These are phyloP conservation scores for Trichogramma pretiosum DNA, from an alignment of 1,140 invertebrate genomes.

Conservation along the genomic window DNA sequence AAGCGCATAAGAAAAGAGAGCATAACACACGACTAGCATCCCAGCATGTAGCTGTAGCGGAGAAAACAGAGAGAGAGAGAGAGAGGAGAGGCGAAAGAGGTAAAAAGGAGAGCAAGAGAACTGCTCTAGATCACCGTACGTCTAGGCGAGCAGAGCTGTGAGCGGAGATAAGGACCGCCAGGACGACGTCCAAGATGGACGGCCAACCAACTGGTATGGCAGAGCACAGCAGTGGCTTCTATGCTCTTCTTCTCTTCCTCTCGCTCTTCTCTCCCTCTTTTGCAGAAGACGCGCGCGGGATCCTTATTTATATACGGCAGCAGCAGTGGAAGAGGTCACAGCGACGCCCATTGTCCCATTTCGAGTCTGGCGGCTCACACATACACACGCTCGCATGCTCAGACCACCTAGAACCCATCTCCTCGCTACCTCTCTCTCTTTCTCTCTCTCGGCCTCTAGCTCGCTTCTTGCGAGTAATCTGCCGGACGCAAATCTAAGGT, in stretches of 20 bases:
- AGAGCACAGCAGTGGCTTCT: constrained; percentile 8
- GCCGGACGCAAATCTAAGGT: constrained; percentile 47
- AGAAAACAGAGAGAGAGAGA: too few species aligned
- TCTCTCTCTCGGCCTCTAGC: too few species aligned
- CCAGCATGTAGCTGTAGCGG: too few species aligned
- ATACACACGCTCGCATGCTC: too few species aligned
- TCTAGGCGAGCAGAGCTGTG: constrained; percentile 44
- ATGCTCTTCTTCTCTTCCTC: constrained; percentile 14
- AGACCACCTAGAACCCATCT: too few species aligned
- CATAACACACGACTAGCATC: too few species aligned
- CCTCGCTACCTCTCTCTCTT: too few species aligned
- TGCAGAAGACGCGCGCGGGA: constrained; percentile 22
- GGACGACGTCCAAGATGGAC: constrained; percentile 46
- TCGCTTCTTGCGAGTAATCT: constrained; percentile 43
- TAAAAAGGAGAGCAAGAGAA: too few species aligned
- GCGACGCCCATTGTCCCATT: constrained; percentile 47
- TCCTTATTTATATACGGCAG: constrained; percentile 45
- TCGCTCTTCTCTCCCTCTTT: background rate
- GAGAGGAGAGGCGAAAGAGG: too few species aligned
- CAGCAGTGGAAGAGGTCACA: constrained; percentile 30
- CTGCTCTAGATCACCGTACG: constrained; percentile 45
- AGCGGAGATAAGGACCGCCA: constrained; percentile 45
- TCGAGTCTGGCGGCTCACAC: too few species aligned
- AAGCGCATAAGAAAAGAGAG: too few species aligned
- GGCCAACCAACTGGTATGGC: constrained; percentile 27